Evolutionary conservation across 2,888 invertebrate genomes (phyloP), one percentile per base, ranked within the genome.

Genomic region (Morpho deidamia): DNA sequence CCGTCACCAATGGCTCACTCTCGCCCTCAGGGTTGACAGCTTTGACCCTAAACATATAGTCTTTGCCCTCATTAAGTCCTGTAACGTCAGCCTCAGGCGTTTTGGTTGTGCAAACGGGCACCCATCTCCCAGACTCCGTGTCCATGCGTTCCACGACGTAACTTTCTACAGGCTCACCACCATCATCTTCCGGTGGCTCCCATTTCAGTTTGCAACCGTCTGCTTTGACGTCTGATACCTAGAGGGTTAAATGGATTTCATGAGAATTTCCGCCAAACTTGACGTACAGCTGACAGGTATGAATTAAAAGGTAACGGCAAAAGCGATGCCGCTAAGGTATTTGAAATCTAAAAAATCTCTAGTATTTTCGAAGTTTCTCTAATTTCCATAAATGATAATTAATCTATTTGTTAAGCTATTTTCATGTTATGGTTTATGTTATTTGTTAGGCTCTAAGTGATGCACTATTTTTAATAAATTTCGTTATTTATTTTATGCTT

Each of bases 101-200:
- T 67, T 84, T 87, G 11, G 84, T 87, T 32, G 95, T 95, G 53
- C 95, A 94, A 7, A 97, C 97, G 3, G 97, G 97, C 23, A 97
- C 96, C 97, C 97, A 97, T 61, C 97, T 90, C 0, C 97, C 98
- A 11, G 96, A 95, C 69, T 97, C 97, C 0, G 95, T 94, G 81
- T 98, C 98, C 96, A 98, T 97, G 14, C 98, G 94, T 79, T 99
- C 99, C 33, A 99, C 95, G 0, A 98, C 93, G 81, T 99, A 99
- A 76, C 94, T 95, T 63, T 96, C 97, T 35, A 99, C 92, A 0
- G 98, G 98, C 68, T 96, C 95, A 11, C 99, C 99, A 39, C 99
- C 99, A 72, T 99, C 98, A 79, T 99, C 98, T 78, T 98, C 97
- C 4, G 99, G 99, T 47, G 96, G 94, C 58, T 98, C 95, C 99